Evolutionary conservation across 1,140 invertebrate genomes (phyloP), one percentile per base, ranked within the genome.

Genomic region (Caenorhabditis tropicalis): DNA sequence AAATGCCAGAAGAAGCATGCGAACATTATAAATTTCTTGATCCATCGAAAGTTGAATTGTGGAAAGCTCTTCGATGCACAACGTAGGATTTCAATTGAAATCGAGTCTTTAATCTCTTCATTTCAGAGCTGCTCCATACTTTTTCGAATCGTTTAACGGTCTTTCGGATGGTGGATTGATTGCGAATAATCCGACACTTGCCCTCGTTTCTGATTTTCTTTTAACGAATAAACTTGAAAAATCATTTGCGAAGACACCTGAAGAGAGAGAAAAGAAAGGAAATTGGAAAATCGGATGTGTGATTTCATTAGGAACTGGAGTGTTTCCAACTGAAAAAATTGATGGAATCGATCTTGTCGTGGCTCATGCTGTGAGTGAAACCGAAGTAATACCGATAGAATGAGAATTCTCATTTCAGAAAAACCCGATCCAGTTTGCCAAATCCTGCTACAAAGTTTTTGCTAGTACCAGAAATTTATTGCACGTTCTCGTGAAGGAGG

Each of bases 61-160:
- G 83, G 83, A 84, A 84, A 48, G 74, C 83, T 39, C 58, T 65
- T 21, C 19, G 83, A 9, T 84, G 83, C 27, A 84, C 83, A 21
- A 74, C 83, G 81, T 82, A 24, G 39, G 29, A 7, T 31, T 39
- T 24, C 4, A 39, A 2, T 19, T 9, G 4, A 21, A 12, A 7
- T 0, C 15, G 24, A n/a, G 46, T 53, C 15, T 12, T 36, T 16
- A 15, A 21, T 79, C 19, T 24, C 9, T n/a, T 12, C 7, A 80
- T 12, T 82, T 82, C 81, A 82, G 81, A 16, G 83, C 83, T 1
- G 83, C 83, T 51, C 83, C 83, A 4, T 84, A 84, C 74, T 84
- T 65, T 48, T 84, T 84, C 24, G 65, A 84, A 10, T 80, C 70
- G 21, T 84, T 56, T 19, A 46, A 84, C 24, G 83, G 83, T 16